phyloP scores from a whole-genome alignment of 23 tunicate genomes.

The Phallusia fumigata region DNA sequence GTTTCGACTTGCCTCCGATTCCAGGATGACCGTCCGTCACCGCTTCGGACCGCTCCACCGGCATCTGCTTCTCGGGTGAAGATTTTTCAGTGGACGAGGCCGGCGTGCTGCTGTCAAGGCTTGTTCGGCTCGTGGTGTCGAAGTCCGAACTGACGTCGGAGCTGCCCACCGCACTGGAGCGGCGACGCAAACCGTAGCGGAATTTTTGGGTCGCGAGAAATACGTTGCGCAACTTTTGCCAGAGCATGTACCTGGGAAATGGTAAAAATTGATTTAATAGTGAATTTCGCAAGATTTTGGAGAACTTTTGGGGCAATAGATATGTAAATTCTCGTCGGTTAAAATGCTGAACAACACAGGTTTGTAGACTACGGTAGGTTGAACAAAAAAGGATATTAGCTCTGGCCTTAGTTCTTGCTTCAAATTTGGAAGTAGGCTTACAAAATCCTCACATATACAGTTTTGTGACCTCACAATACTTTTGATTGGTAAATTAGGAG shows the following conservation, averaged over 20 bases:
- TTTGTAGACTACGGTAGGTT: too few relatives aligned
- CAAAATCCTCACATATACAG: too few relatives aligned
- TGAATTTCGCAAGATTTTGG: too few relatives aligned
- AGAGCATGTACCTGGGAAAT: constrained; percentile 70
- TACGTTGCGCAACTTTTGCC: constrained; percentile 87
- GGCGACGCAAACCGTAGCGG: constrained; percentile 26
- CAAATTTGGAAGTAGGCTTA: too few relatives aligned
- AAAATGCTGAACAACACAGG: too few relatives aligned
- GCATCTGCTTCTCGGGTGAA: constrained; percentile 2
- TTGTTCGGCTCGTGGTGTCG: constrained; percentile 25
- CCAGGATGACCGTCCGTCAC: not conserved
- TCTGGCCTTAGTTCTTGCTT: too few relatives aligned
- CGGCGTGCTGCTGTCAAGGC: constrained; percentile 16
- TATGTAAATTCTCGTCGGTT: too few relatives aligned
- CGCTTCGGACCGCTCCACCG: not conserved
- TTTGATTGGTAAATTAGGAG: too few relatives aligned
- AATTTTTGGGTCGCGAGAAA: constrained; percentile 52
- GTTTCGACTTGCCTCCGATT: not conserved
- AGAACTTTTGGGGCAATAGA: too few relatives aligned
- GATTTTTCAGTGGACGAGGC: not conserved
- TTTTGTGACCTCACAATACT: too few relatives aligned
- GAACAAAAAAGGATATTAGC: too few relatives aligned
- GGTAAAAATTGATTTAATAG: too few relatives aligned
- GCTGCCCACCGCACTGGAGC: not conserved
- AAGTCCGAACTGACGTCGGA: constrained; percentile 32